Evolutionary conservation across 2,888 invertebrate species (phyloP).

Genomic region (Biston betularia): DNA sequence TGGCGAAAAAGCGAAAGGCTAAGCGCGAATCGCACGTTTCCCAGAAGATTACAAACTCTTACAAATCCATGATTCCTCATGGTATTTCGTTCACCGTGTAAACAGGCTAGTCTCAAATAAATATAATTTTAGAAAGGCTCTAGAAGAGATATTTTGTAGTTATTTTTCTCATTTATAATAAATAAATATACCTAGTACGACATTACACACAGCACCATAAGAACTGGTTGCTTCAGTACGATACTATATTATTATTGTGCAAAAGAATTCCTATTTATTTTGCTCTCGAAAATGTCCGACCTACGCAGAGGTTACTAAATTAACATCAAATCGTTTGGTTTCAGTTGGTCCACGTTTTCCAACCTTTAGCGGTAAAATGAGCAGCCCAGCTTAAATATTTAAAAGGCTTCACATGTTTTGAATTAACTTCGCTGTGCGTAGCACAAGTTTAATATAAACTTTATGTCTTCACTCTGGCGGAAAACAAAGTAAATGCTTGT

Average conservation of each 20-base stretch:
- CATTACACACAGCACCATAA: no score
- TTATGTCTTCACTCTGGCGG: slow-evolving; percentile 28
- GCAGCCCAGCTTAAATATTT: slow-evolving; percentile 39
- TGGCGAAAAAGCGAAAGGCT: no score
- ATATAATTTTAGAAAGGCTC: background rate
- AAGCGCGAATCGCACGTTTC: no score
- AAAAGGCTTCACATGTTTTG: slow-evolving; percentile 33
- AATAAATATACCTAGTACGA: no score
- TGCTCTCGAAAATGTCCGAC: slow-evolving; percentile 7
- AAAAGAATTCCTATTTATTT: slow-evolving; percentile 8
- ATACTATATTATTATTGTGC: slow-evolving; percentile 8
- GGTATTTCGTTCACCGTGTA: background rate
- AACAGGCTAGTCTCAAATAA: background rate
- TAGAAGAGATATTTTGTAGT: background rate
- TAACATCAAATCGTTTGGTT: slow-evolving; percentile 14
- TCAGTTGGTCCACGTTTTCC: background rate
- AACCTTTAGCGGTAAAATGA: slow-evolving; percentile 31
- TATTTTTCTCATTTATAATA: slow-evolving; percentile 7
- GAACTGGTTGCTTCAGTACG: background rate
- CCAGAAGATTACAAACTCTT: no score
- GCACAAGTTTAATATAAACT: slow-evolving; percentile 35
- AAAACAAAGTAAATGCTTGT: slow-evolving; percentile 45
- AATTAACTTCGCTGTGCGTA: slow-evolving; percentile 32
- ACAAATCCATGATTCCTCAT: no score
- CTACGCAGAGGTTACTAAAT: slow-evolving; percentile 8